Base-by-base conservation (phyloP, 2,888 invertebrate species). In the Drosophila neoperkinsi region DNA sequence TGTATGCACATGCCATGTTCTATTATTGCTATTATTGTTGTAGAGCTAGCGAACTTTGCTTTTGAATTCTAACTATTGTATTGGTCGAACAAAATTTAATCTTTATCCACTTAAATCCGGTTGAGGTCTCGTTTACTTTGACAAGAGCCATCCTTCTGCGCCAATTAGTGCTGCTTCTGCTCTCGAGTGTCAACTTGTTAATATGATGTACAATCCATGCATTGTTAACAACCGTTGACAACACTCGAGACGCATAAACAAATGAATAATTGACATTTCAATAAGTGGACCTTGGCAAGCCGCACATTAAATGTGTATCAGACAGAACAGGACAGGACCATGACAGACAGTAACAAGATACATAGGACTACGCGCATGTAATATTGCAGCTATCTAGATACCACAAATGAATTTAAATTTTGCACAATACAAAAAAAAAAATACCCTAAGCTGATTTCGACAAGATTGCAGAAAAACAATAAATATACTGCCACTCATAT, bases 241-340 rank as follows among this genome's bases (percentile, higher is more conserved):
- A 10, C 59, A 43, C 69, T 72, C 36, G 66, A 82, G 72, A 36
- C 58, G 43, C 63, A 57, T 56, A 81, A 71, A 70, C 86, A 74
- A 78, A 77, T 83, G 77, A 70, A 71, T 81, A 77, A 79, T 74
- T 86, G 77, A 81, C 81, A 84, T 81, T 83, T 82, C 74, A 81
- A 81, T 88, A 79, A 79, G 81, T 81, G 72, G 21, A 65, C 57
- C 77, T 83, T 77, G 84, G 74, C 77, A 60, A 46, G 38, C 69
- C 64, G 33, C 58, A 57, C 56, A 63, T 55, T n/a, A 56, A 9
- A 16, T 41, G 31, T 36, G 49, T 50, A 34, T 43, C 69, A 61
- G 50, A n/a, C 56, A n/a, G n/a, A 13, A 11, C 41, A 11, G 38
- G 16, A 52, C 51, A 28, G 11, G 41, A 46, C 34, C 21, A 28